Conservation (phyloP, 2,113 vertebrate genomes). For the Haemorhous mexicanus region DNA sequence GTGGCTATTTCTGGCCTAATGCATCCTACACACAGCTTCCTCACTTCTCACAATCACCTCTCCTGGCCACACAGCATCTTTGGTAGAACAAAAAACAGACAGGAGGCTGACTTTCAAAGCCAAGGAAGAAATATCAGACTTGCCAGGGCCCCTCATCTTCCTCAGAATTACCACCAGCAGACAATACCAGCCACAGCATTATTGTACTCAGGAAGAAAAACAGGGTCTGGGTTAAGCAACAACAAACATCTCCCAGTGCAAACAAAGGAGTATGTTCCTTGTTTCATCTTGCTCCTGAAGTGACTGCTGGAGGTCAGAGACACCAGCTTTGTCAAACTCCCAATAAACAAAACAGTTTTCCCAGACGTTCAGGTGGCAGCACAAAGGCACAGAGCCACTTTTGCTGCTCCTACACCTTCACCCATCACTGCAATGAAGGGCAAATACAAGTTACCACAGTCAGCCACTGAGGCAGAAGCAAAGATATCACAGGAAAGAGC, state of each 20-base stretch:
- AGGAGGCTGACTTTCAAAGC: neutral
- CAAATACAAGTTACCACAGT: neutral
- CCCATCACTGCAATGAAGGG: accelerated
- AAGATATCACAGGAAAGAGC: neutral
- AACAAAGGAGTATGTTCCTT: neutral
- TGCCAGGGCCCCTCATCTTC: neutral
- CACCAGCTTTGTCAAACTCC: neutral
- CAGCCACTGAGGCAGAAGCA: neutral
- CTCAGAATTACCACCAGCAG: neutral
- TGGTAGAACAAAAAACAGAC: neutral
- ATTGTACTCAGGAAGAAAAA: neutral
- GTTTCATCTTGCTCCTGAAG: neutral
- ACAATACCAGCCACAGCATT: neutral
- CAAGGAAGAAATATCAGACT: neutral
- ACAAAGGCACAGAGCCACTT: neutral
- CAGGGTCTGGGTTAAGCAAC: neutral
- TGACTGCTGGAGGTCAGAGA: neutral
- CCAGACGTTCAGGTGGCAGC: neutral
- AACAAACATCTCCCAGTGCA: neutral
- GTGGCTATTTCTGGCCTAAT: neutral
- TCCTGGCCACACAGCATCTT: accelerated
- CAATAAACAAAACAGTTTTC: neutral
- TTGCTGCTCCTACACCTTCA: neutral
- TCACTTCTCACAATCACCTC: neutral
- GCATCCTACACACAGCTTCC: neutral